Percentiles rank a stretch among this genome's conserved stretches.
Conservation (phyloP, 1,140 invertebrate genomes). For the Patella vulgata region DNA sequence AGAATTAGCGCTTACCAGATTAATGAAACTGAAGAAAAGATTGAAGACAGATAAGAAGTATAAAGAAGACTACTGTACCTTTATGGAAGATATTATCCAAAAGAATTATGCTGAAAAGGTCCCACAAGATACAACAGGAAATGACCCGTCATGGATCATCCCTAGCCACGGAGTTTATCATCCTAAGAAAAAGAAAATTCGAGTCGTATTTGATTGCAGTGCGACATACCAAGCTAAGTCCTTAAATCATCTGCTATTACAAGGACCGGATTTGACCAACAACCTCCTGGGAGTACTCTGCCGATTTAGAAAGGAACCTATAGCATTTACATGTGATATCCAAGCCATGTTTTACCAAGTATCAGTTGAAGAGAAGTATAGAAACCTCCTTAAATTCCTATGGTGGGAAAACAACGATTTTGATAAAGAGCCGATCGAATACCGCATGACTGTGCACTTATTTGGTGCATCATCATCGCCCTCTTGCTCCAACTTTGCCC, state of each 20-base stretch:
- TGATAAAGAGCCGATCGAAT: constrained; percentile 2
- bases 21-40: constrained; percentile 6
- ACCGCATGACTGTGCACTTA: constrained; percentile 32
- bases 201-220: constrained; percentile 34
- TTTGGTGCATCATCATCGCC: constrained; percentile 34
- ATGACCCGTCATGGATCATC: constrained; percentile 37
- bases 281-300: constrained; percentile 43
- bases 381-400: constrained; percentile 36
- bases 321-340: constrained; percentile 48
- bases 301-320: constrained; percentile 37
- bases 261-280: constrained; percentile 45
- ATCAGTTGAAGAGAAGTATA: constrained; percentile 9
- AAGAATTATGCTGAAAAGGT: constrained; percentile 24
- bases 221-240: constrained; percentile 32
- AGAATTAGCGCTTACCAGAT: constrained; percentile 12
- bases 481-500: constrained; percentile 33
- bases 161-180: constrained; percentile 39
- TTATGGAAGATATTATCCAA: constrained; percentile 9
- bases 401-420: constrained; percentile 32
- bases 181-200: constrained; percentile 30
- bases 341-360: constrained; percentile 50
- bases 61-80: not conserved
- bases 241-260: constrained; percentile 44
- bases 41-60: constrained; percentile 14
- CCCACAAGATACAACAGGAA: constrained; percentile 3